Evolutionary conservation across 1,140 invertebrate genomes (phyloP), one percentile per base, ranked within the genome.

Genomic region (Dinoponera quadriceps): DNA sequence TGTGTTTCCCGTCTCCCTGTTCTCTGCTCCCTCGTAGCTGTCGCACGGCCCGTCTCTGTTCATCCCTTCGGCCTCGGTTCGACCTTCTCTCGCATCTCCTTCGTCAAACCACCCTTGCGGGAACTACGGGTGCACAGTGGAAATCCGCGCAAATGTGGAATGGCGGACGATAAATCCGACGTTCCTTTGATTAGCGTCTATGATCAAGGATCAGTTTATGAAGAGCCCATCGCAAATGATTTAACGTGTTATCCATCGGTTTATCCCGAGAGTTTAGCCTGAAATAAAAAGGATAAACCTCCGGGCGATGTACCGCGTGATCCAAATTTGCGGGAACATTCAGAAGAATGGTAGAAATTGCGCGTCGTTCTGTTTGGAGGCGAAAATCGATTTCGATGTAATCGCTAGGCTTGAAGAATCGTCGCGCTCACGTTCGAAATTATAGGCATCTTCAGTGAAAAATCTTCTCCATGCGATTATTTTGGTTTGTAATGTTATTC

Each of bases 131-230:
- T 48, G 44, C 81, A 73, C 68, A 78, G 85, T 73, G 81, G 38
- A 44, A 44, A 44, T 86, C 84, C 84, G 68, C 60, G 74, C 71
- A 69, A 88, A 86, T 82, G 80, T 25, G 74, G 66, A 57, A 81
- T 59, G 51, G 54, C 84, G 27, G 82, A 38, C 71, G 66, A 85
- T 85, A 85, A 69, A 85, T 72, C 71, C 69, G 44, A 20, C 65
- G 68, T 88, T 88, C 71, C 86, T 88, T 88, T 71, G 33, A 83
- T 49, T 51, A 68, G 66, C 85, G 85, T 69, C 87, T 85, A 88
- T 88, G 86, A 89, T 90, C 84, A 86, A 78, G 77, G 68, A 85
- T 80, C 75, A 80, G 65, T 80, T 71, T 80, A 80, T 59, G 51
- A 54, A 57, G 25, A 80, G 51, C 49, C 48, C 57, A 57, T 65